phyloP scores from a whole-genome alignment of 1,140 invertebrate species.

The Drosophila tristis region DNA sequence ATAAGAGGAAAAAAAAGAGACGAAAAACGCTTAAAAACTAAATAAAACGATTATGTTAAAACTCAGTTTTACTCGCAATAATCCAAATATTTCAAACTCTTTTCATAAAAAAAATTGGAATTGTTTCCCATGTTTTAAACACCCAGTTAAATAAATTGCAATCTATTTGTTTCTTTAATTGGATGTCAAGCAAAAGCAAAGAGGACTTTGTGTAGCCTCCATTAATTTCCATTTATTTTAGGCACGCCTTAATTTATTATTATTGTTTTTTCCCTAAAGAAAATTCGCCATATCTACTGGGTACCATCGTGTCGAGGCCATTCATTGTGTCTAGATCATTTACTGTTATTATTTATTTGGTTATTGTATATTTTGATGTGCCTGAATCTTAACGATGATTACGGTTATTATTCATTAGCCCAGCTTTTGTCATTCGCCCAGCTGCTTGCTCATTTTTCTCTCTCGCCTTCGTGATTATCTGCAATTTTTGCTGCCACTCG shows the following conservation, averaged over 20 bases:
- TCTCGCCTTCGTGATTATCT: conserved; percentile 47
- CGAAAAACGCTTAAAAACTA: no score
- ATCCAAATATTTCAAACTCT: no score
- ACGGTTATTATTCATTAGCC: conserved; percentile 71
- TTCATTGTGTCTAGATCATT: neutral
- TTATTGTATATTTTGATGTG: conserved; percentile 33
- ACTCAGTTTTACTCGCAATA: no score
- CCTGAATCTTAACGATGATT: conserved; percentile 69
- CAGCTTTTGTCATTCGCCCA: conserved; percentile 44
- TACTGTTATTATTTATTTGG: conserved; percentile 47
- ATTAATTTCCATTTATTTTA: neutral
- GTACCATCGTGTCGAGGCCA: conserved; percentile 14
- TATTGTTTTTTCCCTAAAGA: neutral
- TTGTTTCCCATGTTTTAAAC: no score
- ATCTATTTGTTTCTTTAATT: neutral
- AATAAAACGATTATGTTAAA: no score
- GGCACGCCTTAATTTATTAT: neutral
- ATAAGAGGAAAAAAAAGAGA: no score
- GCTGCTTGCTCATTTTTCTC: conserved; percentile 9
- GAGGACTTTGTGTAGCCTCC: no score
- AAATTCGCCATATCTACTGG: no score
- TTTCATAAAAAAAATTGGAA: no score
- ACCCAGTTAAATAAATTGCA: neutral
- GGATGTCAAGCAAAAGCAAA: no score
- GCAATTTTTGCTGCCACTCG: conserved; percentile 40